A percentile compares a stretch with the other conserved stretches of the same genome.
Conservation (phyloP, 2,113 vertebrate species). For the Onychostruthus taczanowskii region DNA sequence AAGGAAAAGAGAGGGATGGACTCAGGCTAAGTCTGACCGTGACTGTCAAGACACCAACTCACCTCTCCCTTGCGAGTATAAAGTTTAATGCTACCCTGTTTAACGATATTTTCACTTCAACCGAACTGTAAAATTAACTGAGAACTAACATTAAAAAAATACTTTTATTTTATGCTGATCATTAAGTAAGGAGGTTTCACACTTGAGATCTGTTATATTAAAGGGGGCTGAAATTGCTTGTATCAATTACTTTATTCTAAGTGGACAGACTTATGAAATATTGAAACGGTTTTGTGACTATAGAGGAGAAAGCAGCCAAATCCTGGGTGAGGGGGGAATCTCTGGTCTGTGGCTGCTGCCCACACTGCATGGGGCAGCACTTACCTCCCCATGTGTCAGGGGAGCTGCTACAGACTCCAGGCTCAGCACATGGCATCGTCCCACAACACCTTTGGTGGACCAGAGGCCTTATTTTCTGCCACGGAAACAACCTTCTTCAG, state of each 20-base stretch:
- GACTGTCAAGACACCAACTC: background rate
- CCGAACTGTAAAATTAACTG: slow-evolving; percentile 67
- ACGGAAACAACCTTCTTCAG: background rate
- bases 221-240: slow-evolving; percentile 50
- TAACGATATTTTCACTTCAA: slow-evolving; percentile 54
- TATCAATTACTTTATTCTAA: slow-evolving; percentile 60
- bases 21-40: rapidly evolving
- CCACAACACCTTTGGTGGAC: rapidly evolving
- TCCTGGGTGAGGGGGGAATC: background rate
- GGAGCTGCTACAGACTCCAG: background rate
- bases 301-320: background rate
- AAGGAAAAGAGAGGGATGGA: background rate
- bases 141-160: slow-evolving; percentile 62
- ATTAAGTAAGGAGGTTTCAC: slow-evolving; percentile 68
- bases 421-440: rapidly evolving
- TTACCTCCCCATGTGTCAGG: background rate
- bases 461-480: background rate
- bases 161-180: slow-evolving; percentile 70
- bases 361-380: rapidly evolving
- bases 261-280: background rate
- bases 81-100: slow-evolving; percentile 7
- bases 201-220: slow-evolving; percentile 62
- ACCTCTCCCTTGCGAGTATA: background rate
- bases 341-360: background rate
- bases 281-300: background rate